Base-by-base conservation (phyloP, 2,113 vertebrate genomes). In the Potamarius usumacintae region DNA sequence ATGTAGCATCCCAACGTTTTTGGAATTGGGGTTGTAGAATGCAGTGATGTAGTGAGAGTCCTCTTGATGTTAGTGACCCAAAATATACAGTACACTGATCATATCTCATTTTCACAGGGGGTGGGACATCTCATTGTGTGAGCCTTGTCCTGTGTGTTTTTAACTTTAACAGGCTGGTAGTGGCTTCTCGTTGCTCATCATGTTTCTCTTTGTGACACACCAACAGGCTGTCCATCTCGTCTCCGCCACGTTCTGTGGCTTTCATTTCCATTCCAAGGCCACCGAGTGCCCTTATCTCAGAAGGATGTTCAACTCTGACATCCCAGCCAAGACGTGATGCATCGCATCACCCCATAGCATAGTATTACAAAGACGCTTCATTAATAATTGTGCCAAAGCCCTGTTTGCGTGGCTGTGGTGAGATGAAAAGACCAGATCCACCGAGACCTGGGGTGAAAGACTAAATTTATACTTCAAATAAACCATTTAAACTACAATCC, bases 401-500 rank as follows among this genome's bases (percentile, higher is more conserved):
- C 22, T 80, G 63, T 84, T 81, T 86, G 76, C 27, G 69, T 77
- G 55, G 58, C 50, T 48, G 30, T 30, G 27, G 50, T 62, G 62
- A 22, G 67, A 85, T 71, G 55, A 63, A 27, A 78, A 71, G 67
- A 83, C 27, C 71, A 71, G 30, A 58, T 76, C 85, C 48, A 63
- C 30, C 12, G 80, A 77, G 88, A 83, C 50, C 74, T 20, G 55
- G 57, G 48, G 87, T 84, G 74, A 84, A 86, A 84, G 76, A 81
- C 74, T 84, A 76, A 82, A 88, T 87, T 48, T 83, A 65, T 88
- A 69, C 81, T 82, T 85, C 83, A 84, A 86, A 86, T 69, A 89
- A 83, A 88, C 60, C 85, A 76, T 88, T 88, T 88, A 88, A 88
- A 88, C 89, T 84, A 69, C 80, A 81, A 86, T 55, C 84, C 85